Evolutionary conservation across 2,888 invertebrate genomes (phyloP), one percentile per base, ranked within the genome.

Genomic region (Lissocephala sabroskyi): DNA sequence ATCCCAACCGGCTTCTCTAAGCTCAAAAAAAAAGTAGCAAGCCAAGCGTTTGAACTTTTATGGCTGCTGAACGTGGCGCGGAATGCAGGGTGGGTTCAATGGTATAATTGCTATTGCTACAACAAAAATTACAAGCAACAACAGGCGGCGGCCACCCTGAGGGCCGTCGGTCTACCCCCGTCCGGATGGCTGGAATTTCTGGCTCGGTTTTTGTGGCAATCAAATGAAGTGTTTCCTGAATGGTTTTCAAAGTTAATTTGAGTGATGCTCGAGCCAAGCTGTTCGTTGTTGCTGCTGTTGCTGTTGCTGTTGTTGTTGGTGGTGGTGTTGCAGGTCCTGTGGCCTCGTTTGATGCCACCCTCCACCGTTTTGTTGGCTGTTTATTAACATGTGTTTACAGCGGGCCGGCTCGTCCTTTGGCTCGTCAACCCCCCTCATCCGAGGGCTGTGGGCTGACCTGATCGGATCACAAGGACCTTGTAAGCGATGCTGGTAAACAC

Each of bases 211-310:
- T 78, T 71, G 64, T 59, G 70, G 78, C 78, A 78, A 81, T 81
- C 79, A 82, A 81, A 79, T 79, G 82, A 82, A 82, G 80, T 81
- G 82, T 80, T n/a, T 81, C 79, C 80, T 82, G 81, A 81, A 80
- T 80, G 79, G 80, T 76, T 79, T 78, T 81, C 78, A 81, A 82
- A 81, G 80, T 81, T 81, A 81, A 81, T 81, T 81, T 79, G 78
- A 81, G 81, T 80, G 80, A 80, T 78, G 79, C 79, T 81, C 77
- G 60, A 77, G 57, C 44, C 36, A 40, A 53, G 56, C 40, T 52
- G 49, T 44, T 46, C 49, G 44, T 11, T 45, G 43, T 18, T 43
- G 41, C 2, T n/a, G n/a, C 14, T 51, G 39, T 33, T 37, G n/a
- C n/a, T n/a, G n/a, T n/a, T 75, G 70, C 73, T n/a, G 41, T 23